Conservation (phyloP, 2,113 vertebrate species). For the Syngnathus floridae region DNA sequence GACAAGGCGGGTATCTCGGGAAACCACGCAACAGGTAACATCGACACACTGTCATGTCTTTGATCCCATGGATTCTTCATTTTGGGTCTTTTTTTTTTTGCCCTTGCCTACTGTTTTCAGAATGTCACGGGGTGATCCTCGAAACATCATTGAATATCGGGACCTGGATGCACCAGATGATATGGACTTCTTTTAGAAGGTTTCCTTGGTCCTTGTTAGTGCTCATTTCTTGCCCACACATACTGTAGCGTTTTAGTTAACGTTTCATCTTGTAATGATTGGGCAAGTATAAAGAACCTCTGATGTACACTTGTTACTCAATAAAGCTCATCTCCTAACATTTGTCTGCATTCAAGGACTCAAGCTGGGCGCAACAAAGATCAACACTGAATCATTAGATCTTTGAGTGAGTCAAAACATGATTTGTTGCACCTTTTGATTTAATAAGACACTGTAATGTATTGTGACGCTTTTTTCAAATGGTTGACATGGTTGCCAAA, state of each 20-base stretch:
- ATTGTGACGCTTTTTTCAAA: neutral
- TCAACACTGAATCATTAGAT: neutral
- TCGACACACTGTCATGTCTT: neutral
- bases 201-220: conserved; percentile 11
- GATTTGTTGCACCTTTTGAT: neutral
- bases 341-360: neutral
- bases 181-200: conserved; percentile 83
- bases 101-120: conserved; percentile 51
- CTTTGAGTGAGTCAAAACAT: neutral
- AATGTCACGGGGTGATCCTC: conserved; percentile 85
- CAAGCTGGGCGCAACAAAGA: neutral
- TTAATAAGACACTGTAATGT: neutral
- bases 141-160: conserved; percentile 85
- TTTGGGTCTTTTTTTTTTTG: neutral
- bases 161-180: conserved; percentile 90
- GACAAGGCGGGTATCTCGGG: conserved; percentile 80
- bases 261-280: conserved; percentile 27
- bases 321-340: conserved; percentile 45
- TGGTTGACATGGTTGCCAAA: neutral
- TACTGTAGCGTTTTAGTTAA: conserved; percentile 12
- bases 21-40: conserved; percentile 87
- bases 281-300: conserved; percentile 21
- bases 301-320: conserved; percentile 39
- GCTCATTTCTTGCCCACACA: neutral
- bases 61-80: neutral